phyloP scores from a whole-genome alignment of 1,140 invertebrate species.

The Platorchestia sp. region DNA sequence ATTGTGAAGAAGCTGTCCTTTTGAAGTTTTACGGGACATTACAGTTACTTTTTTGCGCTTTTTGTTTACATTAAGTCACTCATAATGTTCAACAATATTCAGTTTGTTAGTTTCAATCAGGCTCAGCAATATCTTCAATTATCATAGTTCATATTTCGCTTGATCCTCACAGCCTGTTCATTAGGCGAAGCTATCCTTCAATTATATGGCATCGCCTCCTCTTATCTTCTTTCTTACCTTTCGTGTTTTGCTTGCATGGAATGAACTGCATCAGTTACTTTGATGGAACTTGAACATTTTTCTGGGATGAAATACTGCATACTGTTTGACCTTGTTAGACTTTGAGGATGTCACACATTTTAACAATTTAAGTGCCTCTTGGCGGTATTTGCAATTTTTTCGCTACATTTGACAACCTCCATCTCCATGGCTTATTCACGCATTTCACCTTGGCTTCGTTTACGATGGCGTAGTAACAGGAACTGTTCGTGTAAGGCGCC shows the following conservation, averaged over 20 bases:
- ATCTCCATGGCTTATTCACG: background rate
- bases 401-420: background rate
- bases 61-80: no score
- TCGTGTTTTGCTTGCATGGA: background rate
- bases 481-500: background rate
- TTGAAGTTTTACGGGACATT: no score
- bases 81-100: no score
- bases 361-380: background rate
- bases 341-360: background rate
- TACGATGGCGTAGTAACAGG: background rate
- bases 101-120: no score
- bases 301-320: background rate
- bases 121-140: no score
- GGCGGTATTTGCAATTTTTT: background rate
- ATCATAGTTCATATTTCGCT: no score
- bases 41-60: no score
- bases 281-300: background rate
- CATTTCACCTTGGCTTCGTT: background rate
- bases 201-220: no score
- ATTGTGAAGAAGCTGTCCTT: no score
- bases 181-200: background rate
- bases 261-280: background rate
- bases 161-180: no score
- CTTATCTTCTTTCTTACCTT: background rate
- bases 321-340: background rate